A percentile compares a stretch with the other conserved stretches of the same genome.
Conservation (phyloP, 2,888 invertebrate genomes). For the Luperina testacea region DNA sequence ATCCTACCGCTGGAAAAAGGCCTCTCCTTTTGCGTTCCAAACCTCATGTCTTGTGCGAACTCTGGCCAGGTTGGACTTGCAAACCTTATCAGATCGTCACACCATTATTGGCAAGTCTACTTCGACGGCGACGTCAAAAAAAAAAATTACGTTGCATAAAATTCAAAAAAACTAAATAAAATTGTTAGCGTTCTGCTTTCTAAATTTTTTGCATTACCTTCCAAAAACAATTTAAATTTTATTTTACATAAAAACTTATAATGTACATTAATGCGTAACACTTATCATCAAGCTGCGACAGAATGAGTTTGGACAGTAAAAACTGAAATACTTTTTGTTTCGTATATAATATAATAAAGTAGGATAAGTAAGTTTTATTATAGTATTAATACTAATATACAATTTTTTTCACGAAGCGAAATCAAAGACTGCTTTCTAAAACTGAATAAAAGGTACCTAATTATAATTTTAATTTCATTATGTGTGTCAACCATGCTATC, state of each 20-base stretch:
- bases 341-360: not conserved
- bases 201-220: not conserved
- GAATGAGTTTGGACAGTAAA: slow-evolving; percentile 4
- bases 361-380: not conserved
- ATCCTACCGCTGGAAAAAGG: too few species aligned
- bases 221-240: not conserved
- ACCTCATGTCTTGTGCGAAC: too few species aligned
- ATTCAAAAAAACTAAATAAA: not conserved
- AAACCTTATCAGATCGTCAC: too few species aligned
- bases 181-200: not conserved
- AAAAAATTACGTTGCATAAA: not conserved
- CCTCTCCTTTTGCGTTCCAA: too few species aligned
- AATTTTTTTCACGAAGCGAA: not conserved
- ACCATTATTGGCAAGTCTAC: too few species aligned
- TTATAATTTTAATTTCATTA: slow-evolving; percentile 9
- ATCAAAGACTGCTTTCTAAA: slow-evolving; percentile 44
- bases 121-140: not conserved
- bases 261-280: not conserved
- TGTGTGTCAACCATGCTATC: slow-evolving; percentile 7
- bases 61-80: too few species aligned
- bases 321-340: not conserved
- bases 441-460: slow-evolving; percentile 15
- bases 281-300: slow-evolving; percentile 15
- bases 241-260: not conserved
- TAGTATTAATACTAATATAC: too few species aligned